phyloP scores from a whole-genome alignment of 2,888 invertebrate species.

The Latrodectus elegans region DNA sequence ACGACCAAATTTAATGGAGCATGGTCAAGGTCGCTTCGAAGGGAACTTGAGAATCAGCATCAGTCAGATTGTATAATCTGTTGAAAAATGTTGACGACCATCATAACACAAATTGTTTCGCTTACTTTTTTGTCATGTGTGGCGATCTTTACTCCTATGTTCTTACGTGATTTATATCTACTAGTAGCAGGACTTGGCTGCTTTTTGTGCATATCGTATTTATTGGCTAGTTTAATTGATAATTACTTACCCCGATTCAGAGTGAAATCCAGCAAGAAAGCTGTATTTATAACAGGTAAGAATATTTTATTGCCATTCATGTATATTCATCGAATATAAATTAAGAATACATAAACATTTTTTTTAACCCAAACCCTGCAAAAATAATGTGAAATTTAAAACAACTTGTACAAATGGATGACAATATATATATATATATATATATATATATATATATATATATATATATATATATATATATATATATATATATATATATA shows the following conservation, averaged over 20 bases:
- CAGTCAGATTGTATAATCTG: neutral
- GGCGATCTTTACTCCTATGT: neutral
- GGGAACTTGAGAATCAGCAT: neutral
- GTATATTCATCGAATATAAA: no score
- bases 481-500: no score
- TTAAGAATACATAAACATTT: no score
- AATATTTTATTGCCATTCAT: neutral
- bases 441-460: no score
- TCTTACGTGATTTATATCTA: neutral
- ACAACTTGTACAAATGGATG: no score
- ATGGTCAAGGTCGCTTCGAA: constrained; percentile 3
- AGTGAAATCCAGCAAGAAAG: constrained; percentile 30
- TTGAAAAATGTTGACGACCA: constrained; percentile 40
- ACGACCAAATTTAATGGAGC: constrained; percentile 11
- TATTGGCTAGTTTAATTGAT: constrained; percentile 37
- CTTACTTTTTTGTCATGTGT: neutral
- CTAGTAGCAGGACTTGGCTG: neutral
- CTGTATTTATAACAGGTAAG: constrained; percentile 62
- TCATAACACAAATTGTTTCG: constrained; percentile 7
- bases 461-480: no score
- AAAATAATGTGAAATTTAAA: no score
- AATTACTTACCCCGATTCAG: constrained; percentile 50
- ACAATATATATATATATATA: no score
- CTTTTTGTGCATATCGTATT: constrained; percentile 28
- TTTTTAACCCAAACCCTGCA: no score